These are phyloP conservation scores for Ochotona curzoniae DNA, from an alignment of 2,113 vertebrate genomes.

Conservation along the genomic window DNA sequence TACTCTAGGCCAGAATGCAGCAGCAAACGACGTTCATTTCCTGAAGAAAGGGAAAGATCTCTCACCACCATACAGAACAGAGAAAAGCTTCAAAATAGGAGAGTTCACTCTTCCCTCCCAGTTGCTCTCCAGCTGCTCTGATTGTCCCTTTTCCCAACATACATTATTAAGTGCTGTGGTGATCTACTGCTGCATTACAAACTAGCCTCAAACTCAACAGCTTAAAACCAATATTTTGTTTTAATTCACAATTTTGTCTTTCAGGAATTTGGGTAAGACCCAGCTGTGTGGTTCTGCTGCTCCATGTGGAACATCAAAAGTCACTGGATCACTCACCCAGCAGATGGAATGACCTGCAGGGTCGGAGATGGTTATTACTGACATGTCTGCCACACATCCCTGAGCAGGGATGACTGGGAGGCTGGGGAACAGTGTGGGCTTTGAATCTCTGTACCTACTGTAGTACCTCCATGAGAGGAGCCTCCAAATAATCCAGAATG, in stretches of 20 bases:
- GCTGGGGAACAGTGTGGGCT: neutral
- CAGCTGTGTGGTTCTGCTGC: slow-evolving; percentile 11
- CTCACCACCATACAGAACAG: neutral
- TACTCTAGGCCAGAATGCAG: neutral
- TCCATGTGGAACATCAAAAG: neutral
- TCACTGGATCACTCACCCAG: neutral
- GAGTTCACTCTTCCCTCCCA: neutral
- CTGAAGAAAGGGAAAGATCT: neutral
- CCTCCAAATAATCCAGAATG: neutral
- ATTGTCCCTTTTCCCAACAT: neutral
- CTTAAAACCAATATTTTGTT: neutral
- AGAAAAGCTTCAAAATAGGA: neutral
- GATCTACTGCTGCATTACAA: neutral
- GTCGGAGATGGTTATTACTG: neutral
- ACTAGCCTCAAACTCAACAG: neutral
- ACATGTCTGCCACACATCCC: slow-evolving; percentile 8
- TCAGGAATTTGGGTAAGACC: neutral
- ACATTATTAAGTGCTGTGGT: neutral
- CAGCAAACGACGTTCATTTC: neutral
- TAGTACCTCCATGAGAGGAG: neutral
- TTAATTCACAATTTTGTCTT: neutral
- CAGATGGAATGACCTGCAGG: neutral
- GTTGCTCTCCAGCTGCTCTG: neutral
- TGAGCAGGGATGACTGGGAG: neutral
- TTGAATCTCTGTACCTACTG: neutral